Evolutionary conservation across 2,888 invertebrate genomes (phyloP), one percentile per base, ranked within the genome.

Genomic region (Tyria jacobaeae): DNA sequence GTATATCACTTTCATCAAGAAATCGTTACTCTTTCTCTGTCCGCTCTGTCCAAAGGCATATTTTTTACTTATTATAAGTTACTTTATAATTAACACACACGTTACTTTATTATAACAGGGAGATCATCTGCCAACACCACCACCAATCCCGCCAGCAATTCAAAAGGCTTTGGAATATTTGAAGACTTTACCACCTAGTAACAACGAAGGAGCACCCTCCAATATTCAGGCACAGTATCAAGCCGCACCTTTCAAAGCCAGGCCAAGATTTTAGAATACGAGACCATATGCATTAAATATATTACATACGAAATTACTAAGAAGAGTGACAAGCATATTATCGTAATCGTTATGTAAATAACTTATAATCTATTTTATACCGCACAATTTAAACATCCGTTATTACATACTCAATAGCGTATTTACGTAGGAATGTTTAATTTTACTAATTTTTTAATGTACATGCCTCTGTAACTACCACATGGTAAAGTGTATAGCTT

Each of bases 101-200:
- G 53, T 49, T n/a, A 15, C 4, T 31, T 34, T 52, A 2, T 21
- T 10, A 70, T 84, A 89, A 15, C 85, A 94, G 87, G 97, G 97
- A 41, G 96, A 95, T 53, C 97, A 97, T 86, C 90, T 97, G 50
- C 97, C 97, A 15, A 97, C 97, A 10, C 96, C 97, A 5, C 97
- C 97, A n/a, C 97, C 97, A 24, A 96, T 97, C 71, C 97, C 97
- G 10, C 94, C 95, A 57, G 97, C 96, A 72, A 97, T 97, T 72
- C 96, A 95, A 78, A 95, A 95, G 69, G 95, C 96, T 52, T 86
- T 96, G 71, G 96, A 96, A 24, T 95, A 95, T 87, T 91, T 96
- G 77, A 94, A 93, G 76, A 89, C 91, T 17, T 83, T 93, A n/a
- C 95, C 95, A 3, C 94, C 95, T 3, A 90, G 89, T 44, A 66